These are phyloP conservation scores for Enteromius mattozi DNA, from an alignment of 2,797 vertebrate species.

Conservation along the genomic window DNA sequence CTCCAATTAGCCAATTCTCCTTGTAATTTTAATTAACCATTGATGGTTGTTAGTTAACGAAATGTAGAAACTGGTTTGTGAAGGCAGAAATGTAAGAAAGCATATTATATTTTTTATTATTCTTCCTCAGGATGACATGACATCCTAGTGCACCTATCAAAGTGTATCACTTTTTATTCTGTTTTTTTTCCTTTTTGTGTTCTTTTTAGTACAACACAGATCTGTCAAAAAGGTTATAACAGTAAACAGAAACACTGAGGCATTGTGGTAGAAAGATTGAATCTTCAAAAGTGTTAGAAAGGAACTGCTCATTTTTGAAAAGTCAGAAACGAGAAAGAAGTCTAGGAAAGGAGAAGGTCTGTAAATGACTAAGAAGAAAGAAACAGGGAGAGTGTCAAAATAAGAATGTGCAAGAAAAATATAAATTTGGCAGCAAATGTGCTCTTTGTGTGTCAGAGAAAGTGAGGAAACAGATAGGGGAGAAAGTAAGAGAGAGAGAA, in stretches of 20 bases:
- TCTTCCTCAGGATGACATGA: background rate
- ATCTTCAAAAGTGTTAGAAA: background rate
- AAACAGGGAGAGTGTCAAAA: background rate
- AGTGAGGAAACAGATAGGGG: background rate
- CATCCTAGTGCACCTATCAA: background rate
- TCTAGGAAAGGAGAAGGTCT: background rate
- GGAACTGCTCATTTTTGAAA: background rate
- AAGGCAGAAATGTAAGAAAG: background rate
- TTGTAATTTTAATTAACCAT: conserved; percentile 7
- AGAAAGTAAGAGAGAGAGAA: background rate
- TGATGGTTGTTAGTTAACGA: background rate
- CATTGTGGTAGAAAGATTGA: background rate
- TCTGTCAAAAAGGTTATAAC: background rate
- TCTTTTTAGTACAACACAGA: background rate
- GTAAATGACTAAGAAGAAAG: background rate
- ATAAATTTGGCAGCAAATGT: background rate
- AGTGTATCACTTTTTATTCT: background rate
- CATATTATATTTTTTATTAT: background rate
- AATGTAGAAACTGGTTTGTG: background rate
- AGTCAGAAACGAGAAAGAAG: background rate
- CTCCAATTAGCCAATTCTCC: background rate
- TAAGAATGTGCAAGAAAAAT: background rate
- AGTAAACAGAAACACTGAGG: background rate
- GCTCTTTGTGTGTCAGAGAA: background rate
- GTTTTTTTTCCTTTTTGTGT: background rate